These are phyloP conservation scores for Platysteira castanea DNA, from an alignment of 2,113 vertebrate genomes.

Conservation along the genomic window DNA sequence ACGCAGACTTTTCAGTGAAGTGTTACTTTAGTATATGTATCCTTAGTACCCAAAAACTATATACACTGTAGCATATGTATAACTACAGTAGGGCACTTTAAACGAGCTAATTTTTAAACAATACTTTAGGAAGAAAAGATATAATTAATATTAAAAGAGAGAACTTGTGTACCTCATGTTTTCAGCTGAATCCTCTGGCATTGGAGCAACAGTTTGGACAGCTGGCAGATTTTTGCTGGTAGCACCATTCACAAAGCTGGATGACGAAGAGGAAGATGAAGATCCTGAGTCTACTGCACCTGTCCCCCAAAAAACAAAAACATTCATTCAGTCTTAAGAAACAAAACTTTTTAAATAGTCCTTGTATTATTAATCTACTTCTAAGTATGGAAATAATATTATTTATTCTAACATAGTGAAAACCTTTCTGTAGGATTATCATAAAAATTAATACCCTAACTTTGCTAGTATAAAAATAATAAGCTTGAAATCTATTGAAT, in stretches of 20 bases:
- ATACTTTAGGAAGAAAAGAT: background rate
- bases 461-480: background rate
- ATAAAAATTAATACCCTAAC: background rate
- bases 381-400: background rate
- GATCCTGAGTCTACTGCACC: slow-evolving; percentile 88
- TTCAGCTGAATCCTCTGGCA: slow-evolving; percentile 96
- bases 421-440: background rate
- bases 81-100: background rate
- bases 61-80: accelerated
- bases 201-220: slow-evolving; percentile 94
- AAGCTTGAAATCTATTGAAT: background rate
- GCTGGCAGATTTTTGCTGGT: slow-evolving; percentile 98
- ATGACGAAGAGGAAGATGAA: slow-evolving; percentile 93
- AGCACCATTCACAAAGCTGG: slow-evolving; percentile 97
- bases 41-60: background rate
- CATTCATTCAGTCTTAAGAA: slow-evolving; percentile 53
- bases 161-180: slow-evolving; percentile 84
- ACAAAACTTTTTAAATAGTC: background rate
- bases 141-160: background rate
- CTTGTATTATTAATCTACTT: background rate
- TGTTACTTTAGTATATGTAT: background rate
- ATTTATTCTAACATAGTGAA: slow-evolving; percentile 15
- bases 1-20: background rate
- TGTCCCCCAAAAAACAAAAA: slow-evolving; percentile 69
- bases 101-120: background rate